Evolutionary conservation across 2,888 invertebrate genomes (phyloP), one percentile per base, ranked within the genome.

Genomic region (Rhingia rostrata): DNA sequence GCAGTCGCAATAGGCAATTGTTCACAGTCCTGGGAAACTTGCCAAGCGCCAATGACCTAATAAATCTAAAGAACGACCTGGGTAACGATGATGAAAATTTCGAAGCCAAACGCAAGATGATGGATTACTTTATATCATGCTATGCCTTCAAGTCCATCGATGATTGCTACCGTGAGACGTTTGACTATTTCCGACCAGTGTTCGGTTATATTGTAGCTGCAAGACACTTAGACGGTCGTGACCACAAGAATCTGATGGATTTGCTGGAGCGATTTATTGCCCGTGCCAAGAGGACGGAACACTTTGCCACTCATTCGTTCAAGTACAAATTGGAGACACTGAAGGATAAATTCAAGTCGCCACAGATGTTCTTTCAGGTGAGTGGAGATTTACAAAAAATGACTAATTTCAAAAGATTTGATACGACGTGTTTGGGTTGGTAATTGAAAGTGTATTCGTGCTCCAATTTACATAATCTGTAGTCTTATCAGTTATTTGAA

Each of bases 101-200:
- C 64, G 88, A 88, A 22, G 91, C 91, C 0, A 91, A 91, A 47
- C 87, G 88, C n/a, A 91, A 91, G 69, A 66, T 91, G 9, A 87
- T 88, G 67, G 89, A 90, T 58, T 91, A 90, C 56, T 90, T 90
- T 56, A 87, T 91, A 3, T 91, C 91, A 2, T 91, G 90, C 80
- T 90, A 89, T 47, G 78, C 86, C 0, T 80, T 86, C 0, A 90
- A 89, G 63, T 86, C 88, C 0, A 73, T 91, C 12, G 90, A 90
- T 54, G 90, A 90, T 64, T 91, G 90, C 39, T 91, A 91, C 87
- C 89, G 90, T 0, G 89, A 91, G 73, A 87, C 90, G 0, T 91
- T 90, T 32, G 88, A 90, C 67, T 90, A 88, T 49, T 91, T 91
- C 9, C 90, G 89, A 45, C 91, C 91, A 0, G 53, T 91, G 3